These are phyloP conservation scores for Andrena dorsata DNA, from an alignment of 2,888 invertebrate species.

Conservation along the genomic window DNA sequence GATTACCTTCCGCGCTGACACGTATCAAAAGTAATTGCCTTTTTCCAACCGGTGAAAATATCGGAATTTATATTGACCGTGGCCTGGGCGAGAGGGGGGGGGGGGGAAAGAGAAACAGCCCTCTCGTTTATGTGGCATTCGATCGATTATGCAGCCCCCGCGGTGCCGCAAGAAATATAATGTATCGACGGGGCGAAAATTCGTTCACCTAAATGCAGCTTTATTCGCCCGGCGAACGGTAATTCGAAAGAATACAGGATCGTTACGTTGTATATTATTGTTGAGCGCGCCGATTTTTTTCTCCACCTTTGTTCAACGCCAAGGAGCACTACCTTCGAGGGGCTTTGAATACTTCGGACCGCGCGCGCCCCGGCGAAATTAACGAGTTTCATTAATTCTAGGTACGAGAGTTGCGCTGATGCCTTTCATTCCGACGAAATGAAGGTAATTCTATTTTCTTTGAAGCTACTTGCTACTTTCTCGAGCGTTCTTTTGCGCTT, in stretches of 20 bases:
- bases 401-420: slow-evolving; percentile 10
- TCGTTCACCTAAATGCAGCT: slow-evolving; percentile 39
- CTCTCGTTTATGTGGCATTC: slow-evolving; percentile 12
- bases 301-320: not conserved
- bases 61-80: slow-evolving; percentile 52
- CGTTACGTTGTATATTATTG: slow-evolving; percentile 9
- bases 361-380: not conserved
- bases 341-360: not conserved
- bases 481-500: not conserved
- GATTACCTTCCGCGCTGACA: slow-evolving; percentile 56
- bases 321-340: not conserved
- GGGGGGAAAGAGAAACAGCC: not conserved
- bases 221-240: not conserved
- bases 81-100: not conserved
- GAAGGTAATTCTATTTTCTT: slow-evolving; percentile 8
- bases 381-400: slow-evolving; percentile 27
- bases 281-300: not conserved
- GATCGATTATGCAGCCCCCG: slow-evolving; percentile 43
- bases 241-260: slow-evolving; percentile 11
- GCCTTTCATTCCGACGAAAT: slow-evolving; percentile 8
- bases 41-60: slow-evolving; percentile 54
- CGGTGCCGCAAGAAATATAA: slow-evolving; percentile 26
- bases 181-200: slow-evolving; percentile 13
- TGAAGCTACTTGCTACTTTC: not conserved
- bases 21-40: slow-evolving; percentile 61